Evolutionary conservation across 2,113 vertebrate species (phyloP).

Genomic region (Malurus cyaneus): DNA sequence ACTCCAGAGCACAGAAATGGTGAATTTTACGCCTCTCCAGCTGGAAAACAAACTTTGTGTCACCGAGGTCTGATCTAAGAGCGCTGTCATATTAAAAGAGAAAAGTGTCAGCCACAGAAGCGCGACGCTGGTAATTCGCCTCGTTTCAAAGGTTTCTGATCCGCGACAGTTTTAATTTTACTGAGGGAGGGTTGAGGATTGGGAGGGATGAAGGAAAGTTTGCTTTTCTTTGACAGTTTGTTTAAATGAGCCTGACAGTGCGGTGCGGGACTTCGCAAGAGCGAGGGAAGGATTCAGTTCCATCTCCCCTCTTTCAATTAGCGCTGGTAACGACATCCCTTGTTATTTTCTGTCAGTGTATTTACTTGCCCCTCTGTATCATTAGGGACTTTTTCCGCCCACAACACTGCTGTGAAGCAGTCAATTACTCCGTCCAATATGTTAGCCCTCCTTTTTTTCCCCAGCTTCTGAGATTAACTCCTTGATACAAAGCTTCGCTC

Average conservation of each 20-base stretch:
- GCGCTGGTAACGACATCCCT: slow-evolving; percentile 10
- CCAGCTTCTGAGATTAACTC: slow-evolving; percentile 51
- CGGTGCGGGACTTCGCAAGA: not conserved
- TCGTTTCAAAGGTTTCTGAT: slow-evolving; percentile 4
- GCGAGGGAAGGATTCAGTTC: slow-evolving; percentile 38
- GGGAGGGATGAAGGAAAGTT: slow-evolving; percentile 38
- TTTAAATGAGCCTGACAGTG: slow-evolving; percentile 40
- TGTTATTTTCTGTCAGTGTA: slow-evolving; percentile 62
- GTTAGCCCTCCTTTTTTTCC: slow-evolving; percentile 31
- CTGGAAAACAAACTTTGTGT: not conserved
- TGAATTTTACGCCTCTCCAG: not conserved
- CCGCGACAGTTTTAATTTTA: not conserved
- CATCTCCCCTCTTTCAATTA: slow-evolving; percentile 57
- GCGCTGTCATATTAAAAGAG: not conserved
- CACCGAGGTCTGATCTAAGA: not conserved
- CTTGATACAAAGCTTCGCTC: not conserved
- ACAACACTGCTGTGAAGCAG: slow-evolving; percentile 64
- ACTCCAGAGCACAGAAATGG: not conserved
- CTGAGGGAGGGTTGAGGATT: not conserved
- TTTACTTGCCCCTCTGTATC: slow-evolving; percentile 56
- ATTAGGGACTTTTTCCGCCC: slow-evolving; percentile 50
- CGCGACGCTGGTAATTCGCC: not conserved
- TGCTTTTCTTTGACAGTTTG: slow-evolving; percentile 28
- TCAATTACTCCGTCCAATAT: slow-evolving; percentile 56
- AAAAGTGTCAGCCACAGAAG: not conserved